A percentile compares a stretch with the other conserved stretches of the same genome.
Evolutionary conservation across 2,797 vertebrate species (phyloP).

Genomic region (Trichosurus vulpecula): DNA sequence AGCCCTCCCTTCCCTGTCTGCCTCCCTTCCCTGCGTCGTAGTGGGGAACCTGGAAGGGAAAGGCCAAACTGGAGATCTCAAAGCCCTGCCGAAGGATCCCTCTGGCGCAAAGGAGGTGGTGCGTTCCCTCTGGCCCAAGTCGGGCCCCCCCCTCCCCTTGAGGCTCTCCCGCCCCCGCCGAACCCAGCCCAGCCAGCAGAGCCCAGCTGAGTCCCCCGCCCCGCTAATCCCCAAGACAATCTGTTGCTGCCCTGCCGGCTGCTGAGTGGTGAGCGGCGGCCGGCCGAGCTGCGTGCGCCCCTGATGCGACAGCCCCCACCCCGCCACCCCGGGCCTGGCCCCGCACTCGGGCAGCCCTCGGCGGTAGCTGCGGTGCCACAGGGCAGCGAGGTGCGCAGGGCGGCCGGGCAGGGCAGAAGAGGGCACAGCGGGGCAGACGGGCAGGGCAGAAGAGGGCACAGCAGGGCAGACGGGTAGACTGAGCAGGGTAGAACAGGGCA

Average conservation of each 20-base stretch:
- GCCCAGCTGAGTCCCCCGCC: background rate
- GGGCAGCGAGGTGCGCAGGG: background rate
- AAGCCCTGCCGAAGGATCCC: background rate
- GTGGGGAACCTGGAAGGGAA: background rate
- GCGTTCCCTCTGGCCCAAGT: background rate
- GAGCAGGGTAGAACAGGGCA: no score
- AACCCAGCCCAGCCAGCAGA: constrained; percentile 10
- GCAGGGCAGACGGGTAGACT: no score
- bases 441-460: no score
- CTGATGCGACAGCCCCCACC: background rate
- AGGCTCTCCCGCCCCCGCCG: background rate
- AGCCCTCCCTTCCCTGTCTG: background rate
- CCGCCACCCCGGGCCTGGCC: background rate
- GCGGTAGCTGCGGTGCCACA: background rate
- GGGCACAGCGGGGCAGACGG: background rate
- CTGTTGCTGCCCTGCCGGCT: constrained; percentile 64
- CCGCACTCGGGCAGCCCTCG: background rate
- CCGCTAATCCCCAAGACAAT: constrained; percentile 62
- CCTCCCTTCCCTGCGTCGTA: background rate
- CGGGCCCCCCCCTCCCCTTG: constrained; percentile 9
- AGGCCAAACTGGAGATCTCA: background rate
- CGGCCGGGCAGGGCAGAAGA: background rate
- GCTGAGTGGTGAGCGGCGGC: background rate
- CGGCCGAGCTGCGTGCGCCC: background rate
- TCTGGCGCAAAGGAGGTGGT: constrained; percentile 31